Evolutionary conservation across 2,797 vertebrate genomes (phyloP).

Genomic region (Benthosema pterotum): DNA sequence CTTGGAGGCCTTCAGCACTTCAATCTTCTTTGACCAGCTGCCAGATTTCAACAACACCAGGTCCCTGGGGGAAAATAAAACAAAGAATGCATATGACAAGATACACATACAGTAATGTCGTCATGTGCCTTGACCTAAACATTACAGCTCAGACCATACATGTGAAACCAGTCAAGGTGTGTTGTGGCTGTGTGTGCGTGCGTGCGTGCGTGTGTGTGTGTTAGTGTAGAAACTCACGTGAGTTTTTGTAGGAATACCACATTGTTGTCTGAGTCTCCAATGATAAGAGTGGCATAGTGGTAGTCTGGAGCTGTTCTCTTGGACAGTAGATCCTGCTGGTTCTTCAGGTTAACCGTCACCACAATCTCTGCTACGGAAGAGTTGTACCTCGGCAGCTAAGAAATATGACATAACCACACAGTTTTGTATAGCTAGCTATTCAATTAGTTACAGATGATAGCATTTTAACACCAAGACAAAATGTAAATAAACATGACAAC

Average conservation of each 20-base stretch:
- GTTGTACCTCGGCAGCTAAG: conserved; percentile 87
- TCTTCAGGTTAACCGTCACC: conserved; percentile 87
- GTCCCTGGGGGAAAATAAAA: conserved; percentile 78
- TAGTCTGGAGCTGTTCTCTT: conserved; percentile 88
- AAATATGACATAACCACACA: conserved; percentile 35
- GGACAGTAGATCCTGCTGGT: conserved; percentile 85
- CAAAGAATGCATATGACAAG: too few relatives aligned
- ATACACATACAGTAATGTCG: too few relatives aligned
- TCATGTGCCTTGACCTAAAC: too few relatives aligned
- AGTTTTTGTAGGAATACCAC: conserved; percentile 92
- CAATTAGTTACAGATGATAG: too few relatives aligned
- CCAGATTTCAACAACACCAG: conserved; percentile 85
- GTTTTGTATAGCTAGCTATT: too few relatives aligned
- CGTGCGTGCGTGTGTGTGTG: neutral
- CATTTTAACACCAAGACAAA: too few relatives aligned
- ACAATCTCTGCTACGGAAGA: conserved; percentile 85
- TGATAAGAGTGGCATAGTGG: conserved; percentile 87
- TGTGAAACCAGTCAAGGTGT: conserved; percentile 48
- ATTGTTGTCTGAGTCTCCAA: conserved; percentile 91
- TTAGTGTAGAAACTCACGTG: conserved; percentile 74
- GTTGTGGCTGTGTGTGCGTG: neutral
- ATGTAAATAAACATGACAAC: too few relatives aligned
- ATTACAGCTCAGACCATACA: too few relatives aligned
- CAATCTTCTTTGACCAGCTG: conserved; percentile 91
- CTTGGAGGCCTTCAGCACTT: conserved; percentile 83